Percentiles rank a stretch among this genome's conserved stretches.
Conservation (phyloP, 2,113 vertebrate species). For the Scomber scombrus region DNA sequence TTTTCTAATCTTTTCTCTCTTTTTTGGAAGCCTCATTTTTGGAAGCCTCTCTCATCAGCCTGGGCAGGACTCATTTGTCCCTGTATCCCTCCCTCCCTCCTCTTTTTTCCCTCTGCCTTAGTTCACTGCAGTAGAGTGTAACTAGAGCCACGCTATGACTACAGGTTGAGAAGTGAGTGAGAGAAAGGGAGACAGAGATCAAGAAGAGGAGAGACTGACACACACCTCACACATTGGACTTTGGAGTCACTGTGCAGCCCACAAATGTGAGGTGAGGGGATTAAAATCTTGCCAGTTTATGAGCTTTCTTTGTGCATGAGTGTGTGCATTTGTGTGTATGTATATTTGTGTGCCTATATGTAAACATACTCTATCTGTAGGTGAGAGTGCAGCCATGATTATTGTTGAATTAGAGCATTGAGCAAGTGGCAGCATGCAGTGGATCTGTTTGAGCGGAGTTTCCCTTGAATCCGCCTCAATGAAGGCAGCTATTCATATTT, state of each 20-base stretch:
- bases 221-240: conserved; percentile 75
- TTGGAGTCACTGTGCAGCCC: conserved; percentile 76
- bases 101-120: conserved; percentile 61
- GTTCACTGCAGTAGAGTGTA: conserved; percentile 73
- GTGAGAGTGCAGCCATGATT: conserved; percentile 36
- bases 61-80: conserved; percentile 80
- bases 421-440: conserved; percentile 36
- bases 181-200: conserved; percentile 63
- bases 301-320: conserved; percentile 40
- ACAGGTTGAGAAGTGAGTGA: conserved; percentile 81
- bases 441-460: conserved; percentile 43
- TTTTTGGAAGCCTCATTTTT: too few relatives aligned
- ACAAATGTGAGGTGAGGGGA: conserved; percentile 77
- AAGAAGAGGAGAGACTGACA: conserved; percentile 68
- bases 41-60: conserved; percentile 75
- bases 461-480: conserved; percentile 40
- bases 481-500: conserved; percentile 69
- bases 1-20: conserved; percentile 68
- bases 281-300: conserved; percentile 45
- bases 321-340: conserved; percentile 40
- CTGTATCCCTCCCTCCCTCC: conserved; percentile 64
- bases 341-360: conserved; percentile 20
- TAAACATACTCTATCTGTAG: conserved; percentile 35
- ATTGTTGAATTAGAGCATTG: conserved; percentile 45
- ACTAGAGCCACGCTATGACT: conserved; percentile 80